These are phyloP conservation scores for Drosophila funebris DNA, from an alignment of 1,140 invertebrate species.

Conservation along the genomic window DNA sequence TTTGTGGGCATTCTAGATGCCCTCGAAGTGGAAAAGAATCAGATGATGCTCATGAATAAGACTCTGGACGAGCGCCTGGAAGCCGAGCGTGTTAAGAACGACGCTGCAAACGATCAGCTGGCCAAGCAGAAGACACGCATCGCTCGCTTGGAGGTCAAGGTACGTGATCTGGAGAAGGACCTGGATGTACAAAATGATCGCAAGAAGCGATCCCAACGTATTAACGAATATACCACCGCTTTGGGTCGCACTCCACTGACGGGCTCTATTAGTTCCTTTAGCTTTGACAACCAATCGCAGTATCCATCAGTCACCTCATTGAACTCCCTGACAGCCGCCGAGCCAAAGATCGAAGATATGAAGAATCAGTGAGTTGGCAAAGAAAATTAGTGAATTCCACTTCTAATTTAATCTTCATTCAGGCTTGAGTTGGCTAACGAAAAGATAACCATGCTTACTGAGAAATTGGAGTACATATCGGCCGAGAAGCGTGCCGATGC, in stretches of 20 bases:
- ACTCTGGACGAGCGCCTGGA: slow-evolving; percentile 84
- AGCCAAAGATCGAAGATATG: slow-evolving; percentile 51
- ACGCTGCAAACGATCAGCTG: slow-evolving; percentile 46
- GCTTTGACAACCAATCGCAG: slow-evolving; percentile 70
- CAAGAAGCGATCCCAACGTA: slow-evolving; percentile 76
- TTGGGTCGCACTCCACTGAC: slow-evolving; percentile 59
- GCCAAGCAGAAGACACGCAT: slow-evolving; percentile 69
- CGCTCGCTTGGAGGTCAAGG: slow-evolving; percentile 65
- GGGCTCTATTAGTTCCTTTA: slow-evolving; percentile 68
- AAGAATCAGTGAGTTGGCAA: slow-evolving; percentile 59
- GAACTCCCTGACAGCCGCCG: slow-evolving; percentile 1
- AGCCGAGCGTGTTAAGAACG: slow-evolving; percentile 83
- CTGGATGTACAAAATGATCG: slow-evolving; percentile 66
- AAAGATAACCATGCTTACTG: slow-evolving; percentile 67
- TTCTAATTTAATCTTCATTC: not conserved
- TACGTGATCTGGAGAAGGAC: slow-evolving; percentile 76
- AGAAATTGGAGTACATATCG: slow-evolving; percentile 62
- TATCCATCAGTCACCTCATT: slow-evolving; percentile 33
- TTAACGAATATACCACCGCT: slow-evolving; percentile 65
- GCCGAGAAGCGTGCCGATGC: slow-evolving; percentile 69
- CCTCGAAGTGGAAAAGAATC: slow-evolving; percentile 85
- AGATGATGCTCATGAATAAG: slow-evolving; percentile 85
- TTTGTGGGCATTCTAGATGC: slow-evolving; percentile 83
- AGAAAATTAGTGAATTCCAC: not conserved
- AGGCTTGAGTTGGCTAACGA: slow-evolving; percentile 78